A percentile compares a stretch with the other conserved stretches of the same genome.
These are phyloP conservation scores for Lasioglossum villosulum DNA, from an alignment of 2,888 invertebrate genomes.

Conservation along the genomic window DNA sequence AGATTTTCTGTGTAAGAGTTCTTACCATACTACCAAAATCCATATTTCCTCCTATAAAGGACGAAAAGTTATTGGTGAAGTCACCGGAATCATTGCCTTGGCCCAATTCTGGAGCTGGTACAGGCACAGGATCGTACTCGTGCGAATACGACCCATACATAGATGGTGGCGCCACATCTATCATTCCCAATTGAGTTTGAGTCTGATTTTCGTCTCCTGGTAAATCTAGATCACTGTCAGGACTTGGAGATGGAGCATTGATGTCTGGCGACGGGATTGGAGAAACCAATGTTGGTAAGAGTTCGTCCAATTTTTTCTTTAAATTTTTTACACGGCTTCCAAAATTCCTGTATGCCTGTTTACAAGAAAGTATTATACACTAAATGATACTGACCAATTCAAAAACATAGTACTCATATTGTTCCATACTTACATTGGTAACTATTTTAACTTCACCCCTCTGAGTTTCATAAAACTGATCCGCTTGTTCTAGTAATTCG, in stretches of 20 bases:
- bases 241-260: conserved; percentile 91
- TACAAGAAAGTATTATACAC: conserved; percentile 32
- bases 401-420: not conserved
- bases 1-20: not conserved
- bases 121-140: conserved; percentile 81
- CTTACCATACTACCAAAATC: conserved; percentile 86
- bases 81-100: conserved; percentile 77
- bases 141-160: conserved; percentile 82
- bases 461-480: conserved; percentile 95
- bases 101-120: conserved; percentile 77
- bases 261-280: conserved; percentile 87
- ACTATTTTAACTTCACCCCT: conserved; percentile 98
- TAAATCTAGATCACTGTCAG: conserved; percentile 92
- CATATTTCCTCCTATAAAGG: conserved; percentile 88
- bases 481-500: conserved; percentile 91
- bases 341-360: conserved; percentile 97
- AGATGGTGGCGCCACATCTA: conserved; percentile 80
- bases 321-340: conserved; percentile 94
- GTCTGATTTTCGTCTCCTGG: conserved; percentile 86
- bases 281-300: conserved; percentile 89
- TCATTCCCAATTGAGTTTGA: conserved; percentile 76
- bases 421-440: conserved; percentile 91
- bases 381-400: not conserved
- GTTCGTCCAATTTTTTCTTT: conserved; percentile 94
- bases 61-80: conserved; percentile 87